Conservation (phyloP, 1,140 invertebrate species). For the Odontomachus brunneus region DNA sequence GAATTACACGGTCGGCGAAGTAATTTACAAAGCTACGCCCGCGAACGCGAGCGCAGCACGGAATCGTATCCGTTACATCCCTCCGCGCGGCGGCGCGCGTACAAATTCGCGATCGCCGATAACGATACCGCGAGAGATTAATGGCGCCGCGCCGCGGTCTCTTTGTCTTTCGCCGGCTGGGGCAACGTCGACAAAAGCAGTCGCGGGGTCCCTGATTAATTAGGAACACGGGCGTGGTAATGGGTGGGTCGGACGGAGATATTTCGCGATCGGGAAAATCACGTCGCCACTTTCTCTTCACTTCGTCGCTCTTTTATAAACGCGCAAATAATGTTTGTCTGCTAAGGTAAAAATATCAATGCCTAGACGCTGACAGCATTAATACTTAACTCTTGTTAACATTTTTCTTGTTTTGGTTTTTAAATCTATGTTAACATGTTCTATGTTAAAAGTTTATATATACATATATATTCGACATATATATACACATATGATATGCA, state of each 20-base stretch:
- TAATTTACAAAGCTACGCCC: conserved; percentile 66
- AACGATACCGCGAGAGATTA: conserved; percentile 65
- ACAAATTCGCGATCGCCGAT: conserved; percentile 70
- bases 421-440: too few relatives aligned
- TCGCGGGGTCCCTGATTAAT: conserved; percentile 52
- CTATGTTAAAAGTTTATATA: too few relatives aligned
- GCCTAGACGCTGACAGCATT: too few relatives aligned
- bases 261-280: conserved; percentile 53
- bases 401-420: too few relatives aligned
- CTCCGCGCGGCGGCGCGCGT: conserved; percentile 37
- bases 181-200: conserved; percentile 25
- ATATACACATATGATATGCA: too few relatives aligned
- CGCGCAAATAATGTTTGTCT: too few relatives aligned
- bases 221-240: conserved; percentile 44
- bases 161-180: conserved; percentile 32
- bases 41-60: conserved; percentile 57
- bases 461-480: too few relatives aligned
- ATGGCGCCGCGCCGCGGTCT: conserved; percentile 43
- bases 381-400: too few relatives aligned
- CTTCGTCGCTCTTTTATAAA: too few relatives aligned
- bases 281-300: conserved; percentile 18
- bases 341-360: too few relatives aligned
- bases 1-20: conserved; percentile 68
- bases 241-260: background rate
- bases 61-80: conserved; percentile 71